phyloP scores from a whole-genome alignment of 2,797 vertebrate species.

The Propithecus perrieri region DNA sequence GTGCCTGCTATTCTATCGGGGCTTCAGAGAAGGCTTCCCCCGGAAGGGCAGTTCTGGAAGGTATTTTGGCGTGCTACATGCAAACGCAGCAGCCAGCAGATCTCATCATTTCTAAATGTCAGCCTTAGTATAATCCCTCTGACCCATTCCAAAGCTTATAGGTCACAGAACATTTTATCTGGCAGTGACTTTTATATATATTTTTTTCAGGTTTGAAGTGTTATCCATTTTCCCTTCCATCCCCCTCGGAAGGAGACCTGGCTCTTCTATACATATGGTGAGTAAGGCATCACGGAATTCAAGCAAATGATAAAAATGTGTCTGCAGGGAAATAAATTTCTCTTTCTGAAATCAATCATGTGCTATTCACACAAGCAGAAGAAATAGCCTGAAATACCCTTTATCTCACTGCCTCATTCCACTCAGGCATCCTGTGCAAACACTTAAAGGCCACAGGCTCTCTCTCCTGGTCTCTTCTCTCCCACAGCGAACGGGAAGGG shows the following conservation, averaged over 20 bases:
- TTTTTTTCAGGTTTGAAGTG: conserved; percentile 65
- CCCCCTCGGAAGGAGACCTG: conserved; percentile 50
- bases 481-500: neutral
- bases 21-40: neutral
- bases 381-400: conserved; percentile 62
- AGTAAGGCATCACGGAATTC: conserved; percentile 76
- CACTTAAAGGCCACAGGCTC: conserved; percentile 65
- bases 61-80: conserved; percentile 61
- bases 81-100: conserved; percentile 65
- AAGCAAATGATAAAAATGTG: conserved; percentile 79
- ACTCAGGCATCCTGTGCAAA: conserved; percentile 60
- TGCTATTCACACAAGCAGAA: conserved; percentile 77
- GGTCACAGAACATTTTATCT: conserved; percentile 77
- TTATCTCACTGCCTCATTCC: conserved; percentile 72
- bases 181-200: conserved; percentile 59
- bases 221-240: conserved; percentile 61
- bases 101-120: conserved; percentile 80
- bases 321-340: conserved; percentile 76
- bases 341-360: conserved; percentile 80
- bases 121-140: conserved; percentile 75
- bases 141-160: conserved; percentile 79
- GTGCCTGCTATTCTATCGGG: conserved; percentile 38
- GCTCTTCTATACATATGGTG: conserved; percentile 37
- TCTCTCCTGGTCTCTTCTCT: neutral
- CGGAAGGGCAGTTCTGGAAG: conserved; percentile 14